phyloP scores from a whole-genome alignment of 23 tunicate genomes.

The Halocynthia roretzi region DNA sequence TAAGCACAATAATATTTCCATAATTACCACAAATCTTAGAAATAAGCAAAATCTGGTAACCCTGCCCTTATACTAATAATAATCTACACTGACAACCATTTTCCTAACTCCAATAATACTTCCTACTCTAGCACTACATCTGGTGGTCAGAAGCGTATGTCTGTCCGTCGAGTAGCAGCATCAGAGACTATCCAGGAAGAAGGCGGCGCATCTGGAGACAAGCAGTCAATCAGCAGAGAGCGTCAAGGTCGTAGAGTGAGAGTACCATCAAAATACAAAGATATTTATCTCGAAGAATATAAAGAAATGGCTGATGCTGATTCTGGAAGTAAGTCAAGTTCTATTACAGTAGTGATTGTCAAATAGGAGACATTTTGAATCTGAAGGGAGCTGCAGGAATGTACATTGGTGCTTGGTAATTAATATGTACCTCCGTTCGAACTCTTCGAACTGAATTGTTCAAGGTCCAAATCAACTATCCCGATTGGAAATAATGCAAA shows the following conservation, averaged over 20 bases:
- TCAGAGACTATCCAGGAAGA: not conserved
- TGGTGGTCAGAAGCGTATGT: not conserved
- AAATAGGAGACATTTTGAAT: no score
- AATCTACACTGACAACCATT: not conserved
- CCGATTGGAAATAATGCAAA: no score
- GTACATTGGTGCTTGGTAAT: no score
- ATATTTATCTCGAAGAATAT: constrained; percentile 4
- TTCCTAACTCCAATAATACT: not conserved
- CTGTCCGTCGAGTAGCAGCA: not conserved
- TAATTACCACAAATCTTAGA: no score
- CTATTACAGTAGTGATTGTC: no score
- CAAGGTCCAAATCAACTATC: no score
- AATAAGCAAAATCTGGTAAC: no score
- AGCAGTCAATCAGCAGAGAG: constrained; percentile 1
- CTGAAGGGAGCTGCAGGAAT: no score
- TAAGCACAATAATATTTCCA: no score
- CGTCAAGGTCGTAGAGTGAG: not conserved
- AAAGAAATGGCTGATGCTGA: constrained; percentile 10
- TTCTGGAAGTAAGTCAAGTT: not conserved
- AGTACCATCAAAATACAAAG: constrained; percentile 7
- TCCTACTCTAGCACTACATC: not conserved
- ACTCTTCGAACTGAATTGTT: no score
- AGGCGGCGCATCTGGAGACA: not conserved
- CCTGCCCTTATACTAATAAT: not conserved
- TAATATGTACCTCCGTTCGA: no score